Base-by-base conservation (phyloP, 2,888 invertebrate genomes). In the Acronicta alni region DNA sequence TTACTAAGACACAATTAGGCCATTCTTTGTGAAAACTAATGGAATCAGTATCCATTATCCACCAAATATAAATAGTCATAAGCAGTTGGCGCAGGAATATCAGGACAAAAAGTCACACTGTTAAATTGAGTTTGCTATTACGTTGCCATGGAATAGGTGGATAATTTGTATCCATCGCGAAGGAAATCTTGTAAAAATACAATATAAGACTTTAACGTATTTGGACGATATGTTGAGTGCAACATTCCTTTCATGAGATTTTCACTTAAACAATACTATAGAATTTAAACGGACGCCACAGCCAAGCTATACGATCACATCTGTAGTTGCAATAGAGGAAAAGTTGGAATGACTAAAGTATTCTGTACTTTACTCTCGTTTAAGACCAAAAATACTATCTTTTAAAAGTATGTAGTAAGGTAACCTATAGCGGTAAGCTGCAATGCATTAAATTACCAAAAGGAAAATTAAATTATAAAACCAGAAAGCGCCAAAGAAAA, bases 41-140 rank as follows among this genome's bases (percentile, higher is more conserved):
- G 6, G 37, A 38, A 1, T 43, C 41, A n/a, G n/a, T 18, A 32
- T 12, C 15, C 4, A 16, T 39, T 12, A 41, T 32, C 8, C 12
- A 62, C 42, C 37, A 62, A 17, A 12, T 30, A 12, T 12, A 12
- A 12, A 38, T 55, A 9, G 5, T 35, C 18, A 32, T 37, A 39
- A 39, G 1, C 16, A 44, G 32, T 23, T 30, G 35, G 17, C 14
- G 45, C 17, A n/a, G 35, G 37, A 37, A 65, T 16, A 42, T 37
- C 41, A 57, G 30, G 6, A 15, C 12, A 7, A 14, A 41, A 35
- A 17, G 18, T n/a, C 0, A 62, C 10, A 62, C 7, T 16, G 17
- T 9, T 18, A 23, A 26, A 32, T 4, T 44, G 10, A 18, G 9
- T 17, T 41, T 32, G 6, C 10, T 42, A 23, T 52, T 51, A 52